phyloP scores from a whole-genome alignment of 1,140 invertebrate genomes.

The Pogonus chalceus region DNA sequence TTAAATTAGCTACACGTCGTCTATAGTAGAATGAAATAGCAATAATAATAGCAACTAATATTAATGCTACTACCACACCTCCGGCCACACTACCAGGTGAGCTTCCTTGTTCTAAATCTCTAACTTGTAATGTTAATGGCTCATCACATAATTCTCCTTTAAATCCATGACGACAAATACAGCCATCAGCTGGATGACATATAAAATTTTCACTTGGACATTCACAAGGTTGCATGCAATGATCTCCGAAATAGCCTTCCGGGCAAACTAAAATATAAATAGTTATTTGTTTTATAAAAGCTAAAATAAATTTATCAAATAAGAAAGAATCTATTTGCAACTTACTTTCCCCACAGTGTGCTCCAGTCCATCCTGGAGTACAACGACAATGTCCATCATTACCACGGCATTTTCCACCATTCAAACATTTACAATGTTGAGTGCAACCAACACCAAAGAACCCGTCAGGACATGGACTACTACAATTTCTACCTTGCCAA shows the following conservation, averaged over 20 bases:
- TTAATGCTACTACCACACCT: constrained; percentile 54
- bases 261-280: constrained; percentile 60
- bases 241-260: constrained; percentile 79
- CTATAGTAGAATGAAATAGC: constrained; percentile 66
- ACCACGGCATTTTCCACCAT: constrained; percentile 64
- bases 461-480: constrained; percentile 67
- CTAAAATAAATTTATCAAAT: constrained; percentile 1
- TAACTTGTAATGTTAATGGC: constrained; percentile 24
- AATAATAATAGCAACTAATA: constrained; percentile 52
- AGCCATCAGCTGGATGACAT: constrained; percentile 72
- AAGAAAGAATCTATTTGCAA: too few species aligned
- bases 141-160: constrained; percentile 51
- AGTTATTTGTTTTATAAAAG: constrained; percentile 11
- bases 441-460: constrained; percentile 77
- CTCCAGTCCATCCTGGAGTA: constrained; percentile 67
- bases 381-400: constrained; percentile 78
- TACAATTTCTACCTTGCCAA: constrained; percentile 71
- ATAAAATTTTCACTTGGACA: constrained; percentile 67
- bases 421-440: constrained; percentile 74
- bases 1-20: constrained; percentile 63
- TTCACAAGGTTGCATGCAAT: constrained; percentile 72
- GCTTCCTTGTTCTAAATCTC: constrained; percentile 15
- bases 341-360: constrained; percentile 65
- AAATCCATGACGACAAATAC: constrained; percentile 68
- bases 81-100: constrained; percentile 46